phyloP scores from a whole-genome alignment of 2,797 vertebrate genomes.

The Enoplosus armatus region DNA sequence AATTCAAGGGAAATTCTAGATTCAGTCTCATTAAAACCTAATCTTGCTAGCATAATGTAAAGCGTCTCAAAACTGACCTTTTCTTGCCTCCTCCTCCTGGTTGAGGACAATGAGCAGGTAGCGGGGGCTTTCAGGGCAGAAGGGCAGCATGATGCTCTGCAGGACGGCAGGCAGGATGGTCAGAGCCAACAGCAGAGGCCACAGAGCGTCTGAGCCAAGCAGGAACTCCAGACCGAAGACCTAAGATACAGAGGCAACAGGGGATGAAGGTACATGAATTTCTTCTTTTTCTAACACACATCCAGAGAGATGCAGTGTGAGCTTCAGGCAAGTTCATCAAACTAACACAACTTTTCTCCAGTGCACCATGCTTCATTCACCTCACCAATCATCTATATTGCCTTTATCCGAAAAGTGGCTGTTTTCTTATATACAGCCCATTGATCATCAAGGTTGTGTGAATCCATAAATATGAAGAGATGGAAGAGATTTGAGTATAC shows the following conservation, averaged over 20 bases:
- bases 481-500: background rate
- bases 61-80: conserved; percentile 80
- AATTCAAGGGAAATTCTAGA: conserved; percentile 21
- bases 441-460: background rate
- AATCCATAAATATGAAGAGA: background rate
- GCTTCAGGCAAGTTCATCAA: background rate
- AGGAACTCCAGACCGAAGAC: conserved; percentile 89
- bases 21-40: conserved; percentile 37
- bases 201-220: conserved; percentile 87
- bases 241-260: conserved; percentile 70
- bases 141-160: conserved; percentile 86
- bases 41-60: conserved; percentile 14
- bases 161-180: conserved; percentile 87
- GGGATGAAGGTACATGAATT: background rate
- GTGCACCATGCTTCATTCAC: background rate
- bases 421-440: background rate
- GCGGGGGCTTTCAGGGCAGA: conserved; percentile 93
- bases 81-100: conserved; percentile 88
- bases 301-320: no score
- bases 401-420: no score
- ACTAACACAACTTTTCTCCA: background rate
- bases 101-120: conserved; percentile 91
- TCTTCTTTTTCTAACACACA: background rate
- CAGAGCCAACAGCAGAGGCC: conserved; percentile 90
- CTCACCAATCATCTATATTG: background rate